phyloP scores from a whole-genome alignment of 2,113 vertebrate species.

The Zosterops lateralis region DNA sequence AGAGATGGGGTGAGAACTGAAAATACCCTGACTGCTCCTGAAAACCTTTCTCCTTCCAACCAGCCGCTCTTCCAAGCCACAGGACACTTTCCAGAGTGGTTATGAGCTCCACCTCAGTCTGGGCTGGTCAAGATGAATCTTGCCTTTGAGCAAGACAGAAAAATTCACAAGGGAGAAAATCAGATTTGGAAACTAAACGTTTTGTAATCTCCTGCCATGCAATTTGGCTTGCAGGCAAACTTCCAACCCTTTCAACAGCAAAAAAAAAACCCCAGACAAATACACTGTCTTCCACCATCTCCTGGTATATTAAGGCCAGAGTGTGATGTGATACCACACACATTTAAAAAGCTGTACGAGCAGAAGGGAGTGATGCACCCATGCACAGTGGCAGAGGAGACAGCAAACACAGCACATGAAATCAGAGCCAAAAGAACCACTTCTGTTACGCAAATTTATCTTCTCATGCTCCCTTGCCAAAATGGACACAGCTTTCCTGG shows the following conservation, averaged over 20 bases:
- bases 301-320: not conserved
- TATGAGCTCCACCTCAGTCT: not conserved
- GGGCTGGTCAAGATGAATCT: constrained; percentile 9
- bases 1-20: not conserved
- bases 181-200: not conserved
- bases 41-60: not conserved
- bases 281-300: not conserved
- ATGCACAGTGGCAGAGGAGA: not conserved
- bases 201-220: constrained; percentile 38
- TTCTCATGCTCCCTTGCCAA: not conserved
- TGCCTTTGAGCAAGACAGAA: constrained; percentile 11
- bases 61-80: constrained; percentile 10
- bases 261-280: not conserved
- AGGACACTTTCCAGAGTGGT: not conserved
- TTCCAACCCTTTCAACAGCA: not conserved
- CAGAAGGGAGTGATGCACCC: not conserved
- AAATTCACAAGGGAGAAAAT: not conserved
- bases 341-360: not conserved
- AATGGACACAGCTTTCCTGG: not conserved
- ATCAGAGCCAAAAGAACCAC: not conserved
- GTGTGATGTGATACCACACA: not conserved
- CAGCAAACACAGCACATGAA: not conserved
- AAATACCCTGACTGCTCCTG: not conserved
- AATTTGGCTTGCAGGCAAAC: constrained; percentile 19
- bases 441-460: not conserved